Percentiles rank a stretch among this genome's conserved stretches.
These are phyloP conservation scores for Aphis gossypii DNA, from an alignment of 1,140 invertebrate genomes.

Conservation along the genomic window DNA sequence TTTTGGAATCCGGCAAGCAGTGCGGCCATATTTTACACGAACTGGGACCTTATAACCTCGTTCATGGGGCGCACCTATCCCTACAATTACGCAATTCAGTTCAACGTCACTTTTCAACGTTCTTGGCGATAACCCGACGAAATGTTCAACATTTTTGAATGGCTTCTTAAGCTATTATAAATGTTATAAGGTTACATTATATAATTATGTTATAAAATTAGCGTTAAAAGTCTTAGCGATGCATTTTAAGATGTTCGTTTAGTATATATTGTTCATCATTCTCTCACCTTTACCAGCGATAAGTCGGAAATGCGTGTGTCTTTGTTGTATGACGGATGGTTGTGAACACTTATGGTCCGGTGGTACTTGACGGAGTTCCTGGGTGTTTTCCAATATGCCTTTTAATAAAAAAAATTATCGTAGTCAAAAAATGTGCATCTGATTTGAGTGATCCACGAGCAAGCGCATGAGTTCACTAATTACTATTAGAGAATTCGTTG, in stretches of 20 bases:
- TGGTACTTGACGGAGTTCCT: not conserved
- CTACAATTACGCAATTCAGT: not conserved
- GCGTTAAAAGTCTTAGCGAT: not conserved
- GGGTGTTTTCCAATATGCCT: not conserved
- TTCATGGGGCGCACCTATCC: not conserved
- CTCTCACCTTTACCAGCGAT: not conserved
- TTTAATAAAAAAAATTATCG: not conserved
- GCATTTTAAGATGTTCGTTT: not conserved
- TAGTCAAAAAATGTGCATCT: not conserved
- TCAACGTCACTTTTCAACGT: not conserved
- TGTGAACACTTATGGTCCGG: not conserved
- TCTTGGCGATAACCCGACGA: not conserved
- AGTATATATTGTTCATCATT: not conserved
- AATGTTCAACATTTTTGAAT: not conserved
- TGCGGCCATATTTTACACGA: not conserved
- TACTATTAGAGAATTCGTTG: too few relatives aligned
- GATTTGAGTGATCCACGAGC: not conserved
- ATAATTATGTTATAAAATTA: not conserved
- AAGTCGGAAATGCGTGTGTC: not conserved
- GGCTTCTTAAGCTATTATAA: not conserved
- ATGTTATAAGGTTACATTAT: not conserved
- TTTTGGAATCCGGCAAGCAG: constrained; percentile 1
- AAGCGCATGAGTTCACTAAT: not conserved
- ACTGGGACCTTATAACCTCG: not conserved
- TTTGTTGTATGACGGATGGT: constrained; percentile 16